Base-by-base conservation (phyloP, 2,797 vertebrate genomes). In the Myotis pilosus region DNA sequence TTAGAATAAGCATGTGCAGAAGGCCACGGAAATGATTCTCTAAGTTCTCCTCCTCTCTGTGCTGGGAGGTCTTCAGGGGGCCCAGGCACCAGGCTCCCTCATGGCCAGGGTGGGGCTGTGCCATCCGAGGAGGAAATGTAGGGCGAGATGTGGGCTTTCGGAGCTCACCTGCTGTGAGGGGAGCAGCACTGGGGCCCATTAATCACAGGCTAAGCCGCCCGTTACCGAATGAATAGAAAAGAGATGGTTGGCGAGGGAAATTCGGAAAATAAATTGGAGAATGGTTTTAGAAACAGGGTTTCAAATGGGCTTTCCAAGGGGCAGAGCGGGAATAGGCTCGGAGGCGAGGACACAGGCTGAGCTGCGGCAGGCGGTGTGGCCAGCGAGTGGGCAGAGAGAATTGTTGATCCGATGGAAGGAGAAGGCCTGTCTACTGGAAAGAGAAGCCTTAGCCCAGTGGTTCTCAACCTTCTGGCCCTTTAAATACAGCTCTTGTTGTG, bases 291-390 rank as follows among this genome's bases (percentile, higher is more conserved):
- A 60, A 62, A 25, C 13, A 19, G 25, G 64, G 19, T 69, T 33
- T 8, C 17, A 13, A n/a, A 11, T 12, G 28, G 28, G 6, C 15
- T 25, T 75, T 23, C 62, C 10, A 3, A 9, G 28, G 22, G 23
- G 49, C 2, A 1, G 28, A 20, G 82, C 57, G 28, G 68, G 87
- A 22, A 15, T 25, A 57, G 20, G 20, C 3, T 53, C 60, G 33
- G 8, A 13, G 19, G 38, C 36, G 44, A 20, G n/a, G 36, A 38
- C 19, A 13, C 23, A 53, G 38, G 44, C 20, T 17, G 25, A 30
- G 10, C 22, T 44, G 0, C 53, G 12, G 4, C 8, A 9, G 64
- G 9, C 0, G 8, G 9, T 3, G 4, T 12, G 10, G 16, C 0
- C 0, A 6, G 4, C 33, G 28, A 5, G 41, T 17, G 25, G 41